Conservation (phyloP, 1,140 invertebrate species). For the Hirudo medicinalis region DNA sequence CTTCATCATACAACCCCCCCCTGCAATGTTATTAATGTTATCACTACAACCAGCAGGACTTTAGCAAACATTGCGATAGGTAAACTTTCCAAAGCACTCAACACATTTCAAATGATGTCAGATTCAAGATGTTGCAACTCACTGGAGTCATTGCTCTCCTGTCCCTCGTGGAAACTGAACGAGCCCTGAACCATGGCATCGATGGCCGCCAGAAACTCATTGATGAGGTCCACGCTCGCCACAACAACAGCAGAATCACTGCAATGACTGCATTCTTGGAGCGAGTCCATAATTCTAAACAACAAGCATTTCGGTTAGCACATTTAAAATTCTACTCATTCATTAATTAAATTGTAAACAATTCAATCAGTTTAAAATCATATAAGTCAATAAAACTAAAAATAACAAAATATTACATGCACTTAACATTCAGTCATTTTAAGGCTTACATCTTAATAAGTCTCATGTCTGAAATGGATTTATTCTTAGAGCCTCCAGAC, state of each 20-base stretch:
- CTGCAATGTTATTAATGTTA: too few relatives aligned
- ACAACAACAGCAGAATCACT: slow-evolving; percentile 57
- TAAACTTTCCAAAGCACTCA: too few relatives aligned
- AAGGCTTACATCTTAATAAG: slow-evolving; percentile 65
- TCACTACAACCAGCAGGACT: too few relatives aligned
- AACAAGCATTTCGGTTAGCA: not conserved
- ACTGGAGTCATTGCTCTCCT: not conserved
- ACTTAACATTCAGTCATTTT: slow-evolving; percentile 24
- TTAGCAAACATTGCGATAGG: slow-evolving; percentile 45
- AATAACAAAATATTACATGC: not conserved
- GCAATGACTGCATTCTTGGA: slow-evolving; percentile 65
- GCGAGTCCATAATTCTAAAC: slow-evolving; percentile 70
- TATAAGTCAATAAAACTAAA: slow-evolving; percentile 5
- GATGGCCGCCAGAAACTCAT: slow-evolving; percentile 64
- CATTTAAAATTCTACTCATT: not conserved
- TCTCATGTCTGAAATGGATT: slow-evolving; percentile 53
- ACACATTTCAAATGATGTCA: too few relatives aligned
- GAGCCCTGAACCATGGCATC: slow-evolving; percentile 55
- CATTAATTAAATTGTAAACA: not conserved
- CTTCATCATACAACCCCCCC: too few relatives aligned
- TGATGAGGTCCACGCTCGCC: slow-evolving; percentile 67
- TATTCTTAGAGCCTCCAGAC: slow-evolving; percentile 53
- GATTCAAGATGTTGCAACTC: not conserved
- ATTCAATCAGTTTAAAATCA: not conserved
- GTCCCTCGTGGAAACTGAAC: slow-evolving; percentile 23